A percentile compares a stretch with the other conserved stretches of the same genome.
phyloP scores from a whole-genome alignment of 1,140 invertebrate species.

The Leptinotarsa defecta region DNA sequence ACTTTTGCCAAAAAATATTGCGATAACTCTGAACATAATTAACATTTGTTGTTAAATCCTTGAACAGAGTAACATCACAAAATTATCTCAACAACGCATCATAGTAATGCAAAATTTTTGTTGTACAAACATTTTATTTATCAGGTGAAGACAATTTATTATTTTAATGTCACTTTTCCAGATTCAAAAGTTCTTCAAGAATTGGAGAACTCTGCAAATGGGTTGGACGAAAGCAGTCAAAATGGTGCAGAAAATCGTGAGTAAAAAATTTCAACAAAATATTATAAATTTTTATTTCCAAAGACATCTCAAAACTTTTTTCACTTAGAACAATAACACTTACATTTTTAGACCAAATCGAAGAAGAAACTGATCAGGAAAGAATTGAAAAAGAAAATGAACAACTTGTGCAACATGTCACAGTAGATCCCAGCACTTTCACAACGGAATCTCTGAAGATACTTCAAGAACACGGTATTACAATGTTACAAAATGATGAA shows the following conservation, averaged over 20 bases:
- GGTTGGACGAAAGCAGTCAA: background rate
- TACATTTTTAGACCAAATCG: slow-evolving; percentile 26
- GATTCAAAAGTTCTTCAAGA: background rate
- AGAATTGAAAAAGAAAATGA: slow-evolving; percentile 26
- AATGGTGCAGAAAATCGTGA: slow-evolving; percentile 33
- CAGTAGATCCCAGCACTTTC: slow-evolving; percentile 8
- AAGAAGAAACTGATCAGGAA: slow-evolving; percentile 23
- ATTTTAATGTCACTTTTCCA: background rate
- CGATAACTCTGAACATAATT: too few relatives aligned
- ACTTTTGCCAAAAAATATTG: too few relatives aligned
- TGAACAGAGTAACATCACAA: too few relatives aligned
- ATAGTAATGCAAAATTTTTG: too few relatives aligned
- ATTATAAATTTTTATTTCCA: too few relatives aligned
- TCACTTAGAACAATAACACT: too few relatives aligned
- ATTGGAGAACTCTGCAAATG: background rate
- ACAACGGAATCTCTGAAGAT: slow-evolving; percentile 56
- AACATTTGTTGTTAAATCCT: too few relatives aligned
- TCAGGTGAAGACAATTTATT: too few relatives aligned
- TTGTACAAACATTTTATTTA: too few relatives aligned
- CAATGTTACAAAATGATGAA: slow-evolving; percentile 75
- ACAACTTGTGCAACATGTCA: slow-evolving; percentile 22
- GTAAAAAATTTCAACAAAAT: too few relatives aligned
- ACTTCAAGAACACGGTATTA: slow-evolving; percentile 79
- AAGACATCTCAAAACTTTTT: too few relatives aligned
- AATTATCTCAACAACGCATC: too few relatives aligned